Base-by-base conservation (phyloP, 2,113 vertebrate genomes). In the Phoenicopterus ruber region DNA sequence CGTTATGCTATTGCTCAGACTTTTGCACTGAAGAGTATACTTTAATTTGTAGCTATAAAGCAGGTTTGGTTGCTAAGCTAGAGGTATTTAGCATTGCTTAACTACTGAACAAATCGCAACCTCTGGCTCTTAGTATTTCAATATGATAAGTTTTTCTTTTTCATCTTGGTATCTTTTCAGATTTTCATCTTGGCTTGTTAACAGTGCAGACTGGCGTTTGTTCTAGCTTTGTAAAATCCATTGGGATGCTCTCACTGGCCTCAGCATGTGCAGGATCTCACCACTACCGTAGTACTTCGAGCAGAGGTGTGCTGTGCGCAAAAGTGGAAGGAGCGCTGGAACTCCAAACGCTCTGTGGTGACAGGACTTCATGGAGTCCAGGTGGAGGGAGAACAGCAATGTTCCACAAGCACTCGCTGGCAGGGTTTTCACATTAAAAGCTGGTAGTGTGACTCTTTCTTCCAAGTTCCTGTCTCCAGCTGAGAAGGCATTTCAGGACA, bases 401-500 rank as follows among this genome's bases (percentile, higher is more conserved):
- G 28, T 73, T 91, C 36, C 54, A 55, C 46, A 82, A 34, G 73
- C 42, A 57, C 55, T 88, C 47, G 11, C 65, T 91, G 65, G 70
- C 82, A 94, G 42, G 14, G 70, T 76, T 91, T 94, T 90, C 20
- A 21, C 21, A n/a, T 94, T 34, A 73, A 32, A 88, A 88, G 34
- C 86, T 91, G 42, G 52, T 52, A 52, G 47, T 36, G 36, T 93
- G 76, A 92, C 47, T 88, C 74, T 73, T 90, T 70, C 82, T 69
- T 86, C 76, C 38, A 54, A 73, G n/a, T 94, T 90, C 36, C 54
- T 92, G 22, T 84, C 36, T 90, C 49, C 83, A 90, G 67, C 82
- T 94, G 83, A 96, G 80, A 92, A 94, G 86, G 83, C 80, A 84
- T 88, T 97, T 94, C 55, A 78, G 88, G 91, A 86, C 80, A 92